phyloP scores from a whole-genome alignment of 1,140 invertebrate species.

The Medauroidea extradentata region DNA sequence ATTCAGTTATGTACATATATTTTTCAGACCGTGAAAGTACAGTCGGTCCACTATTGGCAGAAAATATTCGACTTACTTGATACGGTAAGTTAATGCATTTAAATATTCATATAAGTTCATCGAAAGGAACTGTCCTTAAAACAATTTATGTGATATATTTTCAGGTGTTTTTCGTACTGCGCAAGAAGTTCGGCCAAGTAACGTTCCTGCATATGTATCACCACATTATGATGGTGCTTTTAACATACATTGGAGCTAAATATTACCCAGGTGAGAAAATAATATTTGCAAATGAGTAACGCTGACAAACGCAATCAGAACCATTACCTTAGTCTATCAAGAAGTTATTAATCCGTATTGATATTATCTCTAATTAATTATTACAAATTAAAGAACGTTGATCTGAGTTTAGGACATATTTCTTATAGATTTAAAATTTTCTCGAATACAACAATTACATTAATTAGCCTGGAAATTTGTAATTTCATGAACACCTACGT shows the following conservation, averaged over 20 bases:
- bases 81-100: constrained; percentile 46
- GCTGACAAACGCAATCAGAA: no score
- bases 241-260: constrained; percentile 59
- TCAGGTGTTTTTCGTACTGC: constrained; percentile 81
- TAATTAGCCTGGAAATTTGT: no score
- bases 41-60: no score
- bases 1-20: background rate
- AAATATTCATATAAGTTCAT: background rate
- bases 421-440: no score
- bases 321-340: no score
- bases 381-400: no score
- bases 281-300: no score
- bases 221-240: constrained; percentile 78
- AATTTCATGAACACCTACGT: no score
- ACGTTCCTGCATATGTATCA: constrained; percentile 92
- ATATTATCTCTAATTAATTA: no score
- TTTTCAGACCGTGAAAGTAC: constrained; percentile 43
- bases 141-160: constrained; percentile 25
- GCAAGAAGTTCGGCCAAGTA: constrained; percentile 91
- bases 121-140: background rate
- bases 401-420: no score
- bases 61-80: constrained; percentile 65
- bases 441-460: no score
- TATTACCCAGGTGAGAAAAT: constrained; percentile 36
- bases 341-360: no score